These are phyloP conservation scores for Chloromyia formosa DNA, from an alignment of 2,888 invertebrate genomes.

Conservation along the genomic window DNA sequence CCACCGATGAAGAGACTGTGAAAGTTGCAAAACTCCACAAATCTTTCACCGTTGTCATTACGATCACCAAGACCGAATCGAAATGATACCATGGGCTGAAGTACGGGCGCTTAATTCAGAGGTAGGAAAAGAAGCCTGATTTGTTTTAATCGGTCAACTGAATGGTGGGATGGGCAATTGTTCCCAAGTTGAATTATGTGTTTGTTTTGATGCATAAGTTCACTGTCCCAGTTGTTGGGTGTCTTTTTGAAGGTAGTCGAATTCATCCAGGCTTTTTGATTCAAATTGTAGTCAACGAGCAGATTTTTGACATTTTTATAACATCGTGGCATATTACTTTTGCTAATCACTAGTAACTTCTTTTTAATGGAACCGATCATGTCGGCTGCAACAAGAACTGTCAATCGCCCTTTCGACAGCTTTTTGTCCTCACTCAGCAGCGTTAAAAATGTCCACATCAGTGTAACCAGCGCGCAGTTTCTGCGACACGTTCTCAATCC, in stretches of 20 bases:
- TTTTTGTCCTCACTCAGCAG: neutral
- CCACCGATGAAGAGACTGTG: too few species aligned
- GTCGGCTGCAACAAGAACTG: neutral
- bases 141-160: neutral
- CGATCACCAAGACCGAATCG: too few species aligned
- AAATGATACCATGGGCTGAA: neutral
- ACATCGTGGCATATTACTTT: constrained; percentile 24
- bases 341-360: constrained; percentile 5
- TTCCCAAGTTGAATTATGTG: neutral
- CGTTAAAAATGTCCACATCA: too few species aligned
- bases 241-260: neutral
- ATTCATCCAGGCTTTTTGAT: constrained; percentile 28
- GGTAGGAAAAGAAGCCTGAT: neutral
- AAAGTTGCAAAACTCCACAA: too few species aligned
- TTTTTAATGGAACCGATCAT: neutral
- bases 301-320: constrained; percentile 11
- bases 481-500: too few species aligned
- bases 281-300: neutral
- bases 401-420: neutral
- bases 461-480: too few species aligned
- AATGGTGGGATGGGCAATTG: neutral
- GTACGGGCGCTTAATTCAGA: neutral
- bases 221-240: neutral
- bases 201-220: neutral
- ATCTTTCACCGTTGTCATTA: too few species aligned